Conservation (phyloP, 1,140 invertebrate species). For the Platorchestia sp. region DNA sequence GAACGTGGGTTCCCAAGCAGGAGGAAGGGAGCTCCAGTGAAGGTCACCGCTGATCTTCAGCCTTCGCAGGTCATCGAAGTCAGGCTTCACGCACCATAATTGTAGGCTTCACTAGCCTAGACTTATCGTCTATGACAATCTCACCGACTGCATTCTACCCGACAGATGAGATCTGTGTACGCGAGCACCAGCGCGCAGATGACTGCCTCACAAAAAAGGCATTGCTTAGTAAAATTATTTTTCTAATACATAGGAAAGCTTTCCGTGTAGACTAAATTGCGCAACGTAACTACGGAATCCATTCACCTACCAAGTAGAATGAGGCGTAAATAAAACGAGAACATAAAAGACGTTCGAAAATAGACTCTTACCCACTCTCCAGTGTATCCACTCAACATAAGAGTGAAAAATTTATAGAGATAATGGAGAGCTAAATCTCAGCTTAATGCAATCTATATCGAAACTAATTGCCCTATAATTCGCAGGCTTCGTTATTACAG, state of each 20-base stretch:
- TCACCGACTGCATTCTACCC: neutral
- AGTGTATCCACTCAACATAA: neutral
- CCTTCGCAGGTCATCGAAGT: slow-evolving; percentile 17
- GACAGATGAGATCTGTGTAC: neutral
- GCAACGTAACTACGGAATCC: neutral
- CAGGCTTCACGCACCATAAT: slow-evolving; percentile 11
- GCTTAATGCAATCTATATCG: no score
- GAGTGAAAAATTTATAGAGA: neutral
- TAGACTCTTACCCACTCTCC: neutral
- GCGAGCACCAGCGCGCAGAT: neutral
- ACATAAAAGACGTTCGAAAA: neutral
- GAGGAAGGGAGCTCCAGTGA: neutral
- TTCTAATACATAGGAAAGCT: neutral
- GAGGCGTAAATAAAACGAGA: neutral
- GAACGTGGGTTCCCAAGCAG: neutral
- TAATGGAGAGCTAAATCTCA: neutral
- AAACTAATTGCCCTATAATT: no score
- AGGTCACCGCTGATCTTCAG: slow-evolving; percentile 21
- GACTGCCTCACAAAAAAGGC: neutral
- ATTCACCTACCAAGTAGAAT: neutral
- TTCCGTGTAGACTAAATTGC: neutral
- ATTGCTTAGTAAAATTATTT: neutral
- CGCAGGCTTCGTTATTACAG: no score
- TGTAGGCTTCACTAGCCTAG: neutral
- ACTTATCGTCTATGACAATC: neutral